Percentiles rank a stretch among this genome's conserved stretches.
phyloP scores from a whole-genome alignment of 1,140 invertebrate genomes.

The Hylaeus volcanicus region DNA sequence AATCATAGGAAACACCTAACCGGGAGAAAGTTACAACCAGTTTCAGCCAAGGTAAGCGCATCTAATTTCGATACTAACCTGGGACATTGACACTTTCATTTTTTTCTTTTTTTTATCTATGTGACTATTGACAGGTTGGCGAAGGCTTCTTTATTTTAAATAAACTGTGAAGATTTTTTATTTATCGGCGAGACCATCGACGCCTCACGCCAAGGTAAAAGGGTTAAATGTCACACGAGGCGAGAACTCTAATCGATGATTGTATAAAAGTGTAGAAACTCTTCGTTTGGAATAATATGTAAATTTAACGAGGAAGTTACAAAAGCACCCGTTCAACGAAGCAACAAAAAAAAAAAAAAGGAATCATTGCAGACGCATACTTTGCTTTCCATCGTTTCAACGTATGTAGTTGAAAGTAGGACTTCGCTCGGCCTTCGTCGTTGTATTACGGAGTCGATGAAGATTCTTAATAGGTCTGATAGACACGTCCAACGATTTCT shows the following conservation, averaged over 20 bases:
- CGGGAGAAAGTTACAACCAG: too few species aligned
- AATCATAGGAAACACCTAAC: not conserved
- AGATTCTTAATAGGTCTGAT: constrained; percentile 26
- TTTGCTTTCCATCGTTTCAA: constrained; percentile 24
- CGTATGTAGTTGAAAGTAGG: constrained; percentile 15
- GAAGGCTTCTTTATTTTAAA: too few species aligned
- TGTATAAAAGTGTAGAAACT: not conserved
- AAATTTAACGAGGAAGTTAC: constrained; percentile 13
- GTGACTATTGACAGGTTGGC: too few species aligned
- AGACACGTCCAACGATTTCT: constrained; percentile 19
- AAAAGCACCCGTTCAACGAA: not conserved
- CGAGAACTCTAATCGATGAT: not conserved
- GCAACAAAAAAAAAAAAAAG: not conserved
- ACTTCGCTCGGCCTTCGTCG: constrained; percentile 35
- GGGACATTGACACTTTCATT: too few species aligned
- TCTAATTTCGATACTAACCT: too few species aligned
- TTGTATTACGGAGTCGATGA: constrained; percentile 19
- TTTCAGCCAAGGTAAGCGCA: too few species aligned
- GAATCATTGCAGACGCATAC: constrained; percentile 1
- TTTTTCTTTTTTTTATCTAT: too few species aligned
- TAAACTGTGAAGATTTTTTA: too few species aligned
- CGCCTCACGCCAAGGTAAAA: not conserved
- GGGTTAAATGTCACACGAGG: not conserved
- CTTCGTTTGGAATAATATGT: not conserved
- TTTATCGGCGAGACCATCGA: too few species aligned